These are phyloP conservation scores for Atopsyche davidsoni DNA, from an alignment of 1,140 invertebrate species.

Conservation along the genomic window DNA sequence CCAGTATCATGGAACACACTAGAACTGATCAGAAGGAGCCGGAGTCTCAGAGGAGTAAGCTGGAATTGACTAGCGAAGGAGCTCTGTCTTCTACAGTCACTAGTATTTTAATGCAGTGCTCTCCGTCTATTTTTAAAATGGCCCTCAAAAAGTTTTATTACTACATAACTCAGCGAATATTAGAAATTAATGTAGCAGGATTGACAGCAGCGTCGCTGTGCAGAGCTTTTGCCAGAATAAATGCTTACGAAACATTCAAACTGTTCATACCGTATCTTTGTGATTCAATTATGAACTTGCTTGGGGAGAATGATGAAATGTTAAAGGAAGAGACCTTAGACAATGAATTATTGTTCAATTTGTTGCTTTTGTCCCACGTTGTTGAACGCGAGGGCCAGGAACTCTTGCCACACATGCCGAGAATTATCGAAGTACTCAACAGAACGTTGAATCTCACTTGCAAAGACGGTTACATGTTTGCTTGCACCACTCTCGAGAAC, in stretches of 20 bases:
- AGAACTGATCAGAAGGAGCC: slow-evolving; percentile 57
- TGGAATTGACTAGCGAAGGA: slow-evolving; percentile 65
- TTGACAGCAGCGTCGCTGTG: slow-evolving; percentile 67
- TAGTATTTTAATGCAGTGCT: slow-evolving; percentile 55
- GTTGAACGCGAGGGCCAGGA: slow-evolving; percentile 55
- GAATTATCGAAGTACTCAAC: slow-evolving; percentile 56
- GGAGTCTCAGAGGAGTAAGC: slow-evolving; percentile 54
- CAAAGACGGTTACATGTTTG: slow-evolving; percentile 53
- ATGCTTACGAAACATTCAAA: slow-evolving; percentile 61
- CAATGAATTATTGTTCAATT: slow-evolving; percentile 70
- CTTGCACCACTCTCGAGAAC: slow-evolving; percentile 44
- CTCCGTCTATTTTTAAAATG: slow-evolving; percentile 52
- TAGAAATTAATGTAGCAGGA: slow-evolving; percentile 78
- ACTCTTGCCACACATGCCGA: slow-evolving; percentile 56
- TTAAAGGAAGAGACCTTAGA: slow-evolving; percentile 68
- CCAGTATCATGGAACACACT: slow-evolving; percentile 60
- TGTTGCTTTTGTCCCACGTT: slow-evolving; percentile 69
- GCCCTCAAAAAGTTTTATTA: slow-evolving; percentile 67
- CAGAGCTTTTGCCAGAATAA: slow-evolving; percentile 62
- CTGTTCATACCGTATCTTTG: slow-evolving; percentile 67
- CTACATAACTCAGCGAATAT: slow-evolving; percentile 67
- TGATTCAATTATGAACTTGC: slow-evolving; percentile 50
- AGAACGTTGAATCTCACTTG: slow-evolving; percentile 57
- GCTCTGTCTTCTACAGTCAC: slow-evolving; percentile 63
- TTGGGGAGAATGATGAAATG: slow-evolving; percentile 51